Base-by-base conservation (phyloP, 2,888 invertebrate species). In the Adelphocoris suturalis region DNA sequence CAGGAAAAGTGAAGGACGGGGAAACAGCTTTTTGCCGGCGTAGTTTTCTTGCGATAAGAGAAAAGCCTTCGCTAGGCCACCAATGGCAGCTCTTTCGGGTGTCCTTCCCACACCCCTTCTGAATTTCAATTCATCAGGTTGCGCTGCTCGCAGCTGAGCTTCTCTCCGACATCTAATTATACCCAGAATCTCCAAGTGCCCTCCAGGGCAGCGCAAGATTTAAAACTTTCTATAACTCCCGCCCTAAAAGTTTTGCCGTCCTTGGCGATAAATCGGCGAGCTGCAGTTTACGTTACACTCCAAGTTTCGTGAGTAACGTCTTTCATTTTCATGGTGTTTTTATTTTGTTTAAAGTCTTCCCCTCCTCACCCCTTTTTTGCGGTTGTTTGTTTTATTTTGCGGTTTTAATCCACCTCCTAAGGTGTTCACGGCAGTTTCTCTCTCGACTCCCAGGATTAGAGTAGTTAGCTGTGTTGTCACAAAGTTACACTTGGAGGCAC, bases 1-100 rank as follows among this genome's bases (percentile, higher is more conserved):
- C 37, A 16, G 80, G 80, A 19, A 82, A 14, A 82, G 82, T 11
- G 52, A 47, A 23, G 82, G 16, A 46, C 16, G 82, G 23, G 47
- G 82, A 23, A 27, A 16, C 82, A 23, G 47, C 82, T 82, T 82
- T 82, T 82, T 82, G 82, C 82, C 23, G 82, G 68, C 19, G 82
- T 82, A 82, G 82, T 82, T 82, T 61, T 82, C 82, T 82, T 82
- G 82, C 82, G 82, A 82, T 82, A 82, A 82, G 82, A 48, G 82
- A n/a, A 81, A 82, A 82, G 52, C 23, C 47, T 82, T 27, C 27
- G 27, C 27, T 52, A 68, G 52, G 16, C 19, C 68, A 12, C 68
- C 11, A 68, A 68, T 5, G 7, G 37, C n/a, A 16, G n/a, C 52
- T 48, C 52, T 82, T 48, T 37, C n/a, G 37, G 37, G 37, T 37